Evolutionary conservation across 2,888 invertebrate genomes (phyloP).

Genomic region (Imbricaverruca yamaguchii): DNA sequence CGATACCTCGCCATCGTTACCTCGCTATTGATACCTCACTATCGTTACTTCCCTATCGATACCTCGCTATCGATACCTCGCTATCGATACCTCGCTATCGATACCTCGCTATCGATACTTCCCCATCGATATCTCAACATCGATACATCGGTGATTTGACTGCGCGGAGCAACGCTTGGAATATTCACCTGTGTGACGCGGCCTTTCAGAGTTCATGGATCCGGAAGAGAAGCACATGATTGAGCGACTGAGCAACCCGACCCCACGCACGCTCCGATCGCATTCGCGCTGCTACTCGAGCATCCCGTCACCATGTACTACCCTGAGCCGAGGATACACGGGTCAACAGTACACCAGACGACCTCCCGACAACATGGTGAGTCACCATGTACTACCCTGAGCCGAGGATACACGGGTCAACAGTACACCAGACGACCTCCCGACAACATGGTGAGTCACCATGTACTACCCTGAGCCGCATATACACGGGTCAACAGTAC

Average conservation of each 20-base stretch:
- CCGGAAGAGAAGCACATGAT: slow-evolving; percentile 4
- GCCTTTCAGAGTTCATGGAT: neutral
- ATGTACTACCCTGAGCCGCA: neutral
- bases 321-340: neutral
- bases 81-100: too few relatives aligned
- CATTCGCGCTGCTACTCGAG: neutral
- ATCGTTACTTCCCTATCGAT: too few relatives aligned
- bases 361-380: neutral
- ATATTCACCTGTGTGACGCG: too few relatives aligned
- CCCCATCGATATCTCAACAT: too few relatives aligned
- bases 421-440: neutral
- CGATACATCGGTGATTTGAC: too few relatives aligned
- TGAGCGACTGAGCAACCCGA: neutral
- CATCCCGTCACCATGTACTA: neutral
- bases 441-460: neutral
- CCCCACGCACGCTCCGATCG: neutral
- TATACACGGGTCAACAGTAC: neutral
- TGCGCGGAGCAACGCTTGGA: too few relatives aligned
- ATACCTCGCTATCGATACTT: too few relatives aligned
- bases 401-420: neutral
- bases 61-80: too few relatives aligned
- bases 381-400: neutral
- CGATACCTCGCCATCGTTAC: too few relatives aligned
- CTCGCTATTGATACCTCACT: too few relatives aligned
- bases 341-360: neutral